Conservation (phyloP, 2,888 invertebrate species). For the Drosophila algonquin region DNA sequence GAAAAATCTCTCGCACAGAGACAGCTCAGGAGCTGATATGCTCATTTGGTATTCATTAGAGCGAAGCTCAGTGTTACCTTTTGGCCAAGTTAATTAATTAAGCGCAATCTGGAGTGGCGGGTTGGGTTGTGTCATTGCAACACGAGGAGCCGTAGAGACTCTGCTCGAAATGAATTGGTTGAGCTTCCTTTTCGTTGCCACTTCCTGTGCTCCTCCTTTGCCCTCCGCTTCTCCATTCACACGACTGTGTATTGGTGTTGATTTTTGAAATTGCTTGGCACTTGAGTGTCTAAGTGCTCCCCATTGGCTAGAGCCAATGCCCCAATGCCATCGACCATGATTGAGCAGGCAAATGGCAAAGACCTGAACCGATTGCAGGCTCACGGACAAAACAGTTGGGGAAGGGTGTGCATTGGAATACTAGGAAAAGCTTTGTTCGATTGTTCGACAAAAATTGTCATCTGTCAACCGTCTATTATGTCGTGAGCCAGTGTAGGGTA, state of each 20-base stretch:
- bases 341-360: constrained; percentile 44
- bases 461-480: not conserved
- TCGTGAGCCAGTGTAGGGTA: too few relatives aligned
- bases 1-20: constrained; percentile 37
- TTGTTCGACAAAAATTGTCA: constrained; percentile 14
- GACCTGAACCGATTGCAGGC: constrained; percentile 4
- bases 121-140: constrained; percentile 51
- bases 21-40: constrained; percentile 50
- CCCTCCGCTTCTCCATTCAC: not conserved
- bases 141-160: constrained; percentile 13
- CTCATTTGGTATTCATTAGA: constrained; percentile 77
- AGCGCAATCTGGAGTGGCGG: constrained; percentile 48
- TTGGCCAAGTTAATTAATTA: constrained; percentile 74
- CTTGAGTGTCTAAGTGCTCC: constrained; percentile 73
- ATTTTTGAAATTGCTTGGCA: constrained; percentile 78
- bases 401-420: constrained; percentile 11
- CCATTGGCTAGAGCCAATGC: constrained; percentile 48
- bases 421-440: constrained; percentile 13
- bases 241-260: constrained; percentile 58
- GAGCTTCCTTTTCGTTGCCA: constrained; percentile 16
- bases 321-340: constrained; percentile 50
- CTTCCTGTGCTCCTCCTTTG: constrained; percentile 1
- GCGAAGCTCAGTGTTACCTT: constrained; percentile 49
- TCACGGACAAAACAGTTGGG: constrained; percentile 28
- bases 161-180: constrained; percentile 61